These are phyloP conservation scores for Lepidocyrtoides sp. DNA, from an alignment of 2,888 invertebrate species.

Conservation along the genomic window DNA sequence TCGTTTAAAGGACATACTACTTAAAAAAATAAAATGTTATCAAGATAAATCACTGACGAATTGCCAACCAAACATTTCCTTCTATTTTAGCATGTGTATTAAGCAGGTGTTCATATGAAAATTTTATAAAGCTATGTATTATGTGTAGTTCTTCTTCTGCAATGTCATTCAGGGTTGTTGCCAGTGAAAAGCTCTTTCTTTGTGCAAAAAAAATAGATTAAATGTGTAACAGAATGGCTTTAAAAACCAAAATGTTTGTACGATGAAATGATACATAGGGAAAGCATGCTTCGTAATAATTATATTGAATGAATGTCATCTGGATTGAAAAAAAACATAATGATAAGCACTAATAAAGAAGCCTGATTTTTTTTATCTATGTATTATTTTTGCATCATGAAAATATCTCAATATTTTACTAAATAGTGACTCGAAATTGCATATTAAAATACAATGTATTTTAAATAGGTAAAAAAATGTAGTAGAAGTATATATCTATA, in stretches of 20 bases:
- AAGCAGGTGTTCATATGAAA: conserved; percentile 2
- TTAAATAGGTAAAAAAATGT: not conserved
- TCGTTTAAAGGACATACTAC: too few relatives aligned
- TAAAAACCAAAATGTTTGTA: not conserved
- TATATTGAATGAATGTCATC: not conserved
- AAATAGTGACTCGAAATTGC: not conserved
- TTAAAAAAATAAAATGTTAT: too few relatives aligned
- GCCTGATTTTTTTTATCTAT: not conserved
- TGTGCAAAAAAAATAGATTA: not conserved
- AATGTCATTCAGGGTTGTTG: not conserved
- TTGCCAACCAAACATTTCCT: not conserved
- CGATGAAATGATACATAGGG: not conserved
- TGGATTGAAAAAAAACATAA: conserved; percentile 21
- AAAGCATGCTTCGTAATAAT: not conserved
- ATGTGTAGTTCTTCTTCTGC: too few relatives aligned
- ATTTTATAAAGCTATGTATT: too few relatives aligned
- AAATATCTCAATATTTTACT: not conserved
- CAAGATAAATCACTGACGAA: too few relatives aligned
- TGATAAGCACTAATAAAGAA: not conserved
- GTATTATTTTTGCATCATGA: conserved; percentile 2
- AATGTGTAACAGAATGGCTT: too few relatives aligned
- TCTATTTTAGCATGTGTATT: not conserved
- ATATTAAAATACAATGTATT: not conserved
- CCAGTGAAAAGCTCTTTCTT: not conserved
- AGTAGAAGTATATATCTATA: conserved; percentile 1